phyloP scores from a whole-genome alignment of 53 echinoderm and acorn worm species.

The Luidia sarsii region DNA sequence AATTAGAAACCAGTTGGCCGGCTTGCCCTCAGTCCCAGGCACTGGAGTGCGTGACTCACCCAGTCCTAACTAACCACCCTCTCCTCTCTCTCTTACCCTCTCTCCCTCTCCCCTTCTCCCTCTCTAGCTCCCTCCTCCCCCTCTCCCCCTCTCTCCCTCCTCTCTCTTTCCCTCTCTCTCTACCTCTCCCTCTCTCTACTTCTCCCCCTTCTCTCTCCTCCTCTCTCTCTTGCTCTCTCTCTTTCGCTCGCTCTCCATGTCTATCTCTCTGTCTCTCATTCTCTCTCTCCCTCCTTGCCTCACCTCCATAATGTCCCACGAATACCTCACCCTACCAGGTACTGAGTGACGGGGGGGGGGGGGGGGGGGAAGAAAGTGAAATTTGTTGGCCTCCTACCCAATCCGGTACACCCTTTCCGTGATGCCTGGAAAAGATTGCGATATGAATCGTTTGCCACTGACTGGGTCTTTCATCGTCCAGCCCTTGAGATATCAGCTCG shows the following conservation, averaged over 20 bases:
- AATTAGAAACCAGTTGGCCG: not conserved
- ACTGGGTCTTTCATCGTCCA: not conserved
- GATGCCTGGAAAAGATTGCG: not conserved
- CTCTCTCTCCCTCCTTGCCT: no score
- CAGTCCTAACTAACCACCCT: no score
- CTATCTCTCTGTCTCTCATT: no score
- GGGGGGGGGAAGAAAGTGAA: constrained; percentile 27
- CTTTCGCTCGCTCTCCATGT: no score
- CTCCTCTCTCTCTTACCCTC: no score
- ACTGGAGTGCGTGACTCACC: constrained; percentile 1
- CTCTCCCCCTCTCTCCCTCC: not conserved
- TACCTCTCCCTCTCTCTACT: no score
- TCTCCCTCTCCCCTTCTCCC: no score
- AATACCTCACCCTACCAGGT: constrained; percentile 29
- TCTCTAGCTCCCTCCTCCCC: not conserved
- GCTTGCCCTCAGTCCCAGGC: not conserved
- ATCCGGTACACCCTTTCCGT: not conserved
- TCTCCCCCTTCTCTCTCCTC: no score
- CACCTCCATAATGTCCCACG: no score
- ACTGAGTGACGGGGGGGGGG: not conserved
- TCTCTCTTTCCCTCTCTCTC: not conserved
- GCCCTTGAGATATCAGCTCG: not conserved
- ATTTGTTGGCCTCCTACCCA: no score
- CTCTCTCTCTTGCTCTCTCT: no score
- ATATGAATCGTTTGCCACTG: not conserved